A percentile compares a stretch with the other conserved stretches of the same genome.
Conservation (phyloP, 2,113 vertebrate genomes). For the Mesocricetus auratus region DNA sequence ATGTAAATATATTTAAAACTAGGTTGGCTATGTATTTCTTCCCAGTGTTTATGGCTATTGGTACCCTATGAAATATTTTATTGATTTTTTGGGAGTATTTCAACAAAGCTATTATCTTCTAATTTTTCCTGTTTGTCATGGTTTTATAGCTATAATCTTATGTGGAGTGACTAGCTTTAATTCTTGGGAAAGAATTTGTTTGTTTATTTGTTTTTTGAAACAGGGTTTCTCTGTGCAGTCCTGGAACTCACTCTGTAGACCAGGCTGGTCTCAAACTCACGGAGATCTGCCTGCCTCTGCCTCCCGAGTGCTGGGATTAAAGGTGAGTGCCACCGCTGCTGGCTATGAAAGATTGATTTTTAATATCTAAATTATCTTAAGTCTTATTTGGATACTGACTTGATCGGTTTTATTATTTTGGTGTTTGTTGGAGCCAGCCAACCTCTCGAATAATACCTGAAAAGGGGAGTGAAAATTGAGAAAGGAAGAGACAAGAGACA, state of each 20-base stretch:
- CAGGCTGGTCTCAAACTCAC: not conserved
- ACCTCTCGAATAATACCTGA: too few species aligned
- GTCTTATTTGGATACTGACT: not conserved
- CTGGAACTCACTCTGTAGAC: not conserved
- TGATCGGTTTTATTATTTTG: not conserved
- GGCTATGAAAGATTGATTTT: not conserved
- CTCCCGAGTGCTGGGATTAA: not conserved
- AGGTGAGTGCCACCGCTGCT: not conserved
- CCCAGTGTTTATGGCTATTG: not conserved
- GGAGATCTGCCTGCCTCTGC: not conserved
- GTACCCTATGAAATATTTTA: not conserved
- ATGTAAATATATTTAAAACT: not conserved
- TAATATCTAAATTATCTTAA: not conserved
- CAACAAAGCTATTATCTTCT: not conserved
- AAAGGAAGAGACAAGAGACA: too few species aligned
- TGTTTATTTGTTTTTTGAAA: not conserved
- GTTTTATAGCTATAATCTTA: not conserved
- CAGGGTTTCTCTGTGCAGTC: not conserved
- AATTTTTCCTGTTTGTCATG: not conserved
- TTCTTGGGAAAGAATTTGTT: not conserved
- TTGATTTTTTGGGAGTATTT: not conserved
- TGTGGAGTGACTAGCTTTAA: not conserved
- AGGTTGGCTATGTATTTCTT: not conserved
- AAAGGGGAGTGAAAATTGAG: too few species aligned
- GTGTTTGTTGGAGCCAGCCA: not conserved